Conservation (phyloP, 2,888 invertebrate species). For the Phengaris alcon region DNA sequence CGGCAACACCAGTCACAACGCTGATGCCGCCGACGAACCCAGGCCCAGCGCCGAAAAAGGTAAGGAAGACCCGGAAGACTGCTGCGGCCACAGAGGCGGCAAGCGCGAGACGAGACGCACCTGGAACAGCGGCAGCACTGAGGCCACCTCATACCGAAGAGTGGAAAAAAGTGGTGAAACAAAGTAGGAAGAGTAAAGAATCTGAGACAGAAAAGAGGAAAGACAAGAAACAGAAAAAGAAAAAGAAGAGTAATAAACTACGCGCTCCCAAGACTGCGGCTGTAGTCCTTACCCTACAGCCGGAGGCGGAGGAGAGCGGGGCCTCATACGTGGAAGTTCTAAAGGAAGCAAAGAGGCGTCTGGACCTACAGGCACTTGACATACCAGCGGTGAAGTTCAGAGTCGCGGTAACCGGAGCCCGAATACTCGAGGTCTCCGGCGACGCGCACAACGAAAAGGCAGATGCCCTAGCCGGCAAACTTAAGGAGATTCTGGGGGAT, state of each 20-base stretch:
- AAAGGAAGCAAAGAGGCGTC: neutral
- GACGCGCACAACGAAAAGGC: neutral
- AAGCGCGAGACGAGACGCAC: neutral
- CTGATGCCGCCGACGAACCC: slow-evolving; percentile 21
- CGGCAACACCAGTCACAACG: neutral
- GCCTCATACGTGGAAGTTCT: neutral
- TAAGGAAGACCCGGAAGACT: neutral
- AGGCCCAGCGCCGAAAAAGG: neutral
- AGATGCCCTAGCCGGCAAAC: neutral
- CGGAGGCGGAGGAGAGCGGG: neutral
- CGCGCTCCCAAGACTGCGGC: neutral
- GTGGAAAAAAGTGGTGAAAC: slow-evolving; percentile 1
- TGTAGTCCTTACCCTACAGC: neutral
- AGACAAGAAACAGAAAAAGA: neutral
- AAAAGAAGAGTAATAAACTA: neutral
- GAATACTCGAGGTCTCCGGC: neutral
- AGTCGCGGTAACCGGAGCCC: neutral
- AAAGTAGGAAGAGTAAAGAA: neutral
- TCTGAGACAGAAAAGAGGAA: neutral
- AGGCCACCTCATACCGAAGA: neutral
- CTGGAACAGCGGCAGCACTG: neutral
- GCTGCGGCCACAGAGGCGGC: neutral
- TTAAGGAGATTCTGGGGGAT: neutral
- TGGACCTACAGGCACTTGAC: neutral
- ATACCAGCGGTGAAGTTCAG: neutral